Base-by-base conservation (phyloP, 2,113 vertebrate species). In the Amblyornis subalaris region DNA sequence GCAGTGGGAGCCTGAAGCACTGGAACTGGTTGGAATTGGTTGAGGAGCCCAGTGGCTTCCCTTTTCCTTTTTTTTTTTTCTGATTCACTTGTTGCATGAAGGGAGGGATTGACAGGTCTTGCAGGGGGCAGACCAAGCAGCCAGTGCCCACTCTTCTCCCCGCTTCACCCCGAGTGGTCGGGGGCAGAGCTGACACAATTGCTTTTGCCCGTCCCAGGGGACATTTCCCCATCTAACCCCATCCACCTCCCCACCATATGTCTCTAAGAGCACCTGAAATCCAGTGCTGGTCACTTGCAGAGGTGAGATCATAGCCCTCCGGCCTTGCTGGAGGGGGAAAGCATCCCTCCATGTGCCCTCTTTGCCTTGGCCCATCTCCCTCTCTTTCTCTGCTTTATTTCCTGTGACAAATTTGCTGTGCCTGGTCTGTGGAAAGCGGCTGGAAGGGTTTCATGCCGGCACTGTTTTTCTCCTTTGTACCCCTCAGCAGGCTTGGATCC, bases 261-360 rank as follows among this genome's bases (percentile, higher is more conserved):
- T 25, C 69, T 61, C 50, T 12, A 8, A 61, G 47, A 64, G 51
- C 16, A 28, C 26, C 60, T 6, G 0, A 77, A 84, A 71, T 38
- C 51, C 0, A 0, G 12, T 0, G 2, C 60, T 33, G 50, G 24
- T 58, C 25, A 29, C 0, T 0, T 4, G 28, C 3, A 1, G 60
- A 77, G 38, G 17, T 31, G 67, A 76, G 16, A 28, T 57, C 48
- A 38, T 38, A 42, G 44, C 8, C 15, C 20, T 47, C 36, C 0
- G 2, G 31, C 67, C 42, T 29, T 1, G 0, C 31, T 40, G 48
- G 62, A 58, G 53, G 53, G 7, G 24, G 57, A 81, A 67, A 55
- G 57, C 67, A n/a, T 40, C 57, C 31, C 26, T 66, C 67, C 18
- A 0, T 14, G 31, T 31, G 31, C 48, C 70, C 61, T 85, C 57